Evolutionary conservation across 2,888 invertebrate species (phyloP), one percentile per base, ranked within the genome.

Genomic region (Temnothorax ravouxi): DNA sequence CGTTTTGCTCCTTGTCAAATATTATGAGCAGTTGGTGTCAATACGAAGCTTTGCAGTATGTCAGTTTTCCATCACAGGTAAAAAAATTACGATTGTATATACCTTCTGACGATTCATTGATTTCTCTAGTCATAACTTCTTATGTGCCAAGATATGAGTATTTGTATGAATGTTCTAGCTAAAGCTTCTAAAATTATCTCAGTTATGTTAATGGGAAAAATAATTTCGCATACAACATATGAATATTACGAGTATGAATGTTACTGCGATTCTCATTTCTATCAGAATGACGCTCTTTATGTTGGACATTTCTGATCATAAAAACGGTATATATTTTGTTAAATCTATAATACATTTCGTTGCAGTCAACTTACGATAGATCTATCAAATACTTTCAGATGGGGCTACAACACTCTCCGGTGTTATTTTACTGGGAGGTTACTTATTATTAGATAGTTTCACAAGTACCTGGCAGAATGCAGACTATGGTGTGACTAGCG

Each of bases 21-120:
- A 98, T 99, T 88, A 97, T 99, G 96, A 99, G 99, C 94, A 99
- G 99, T 69, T 99, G 99, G 99, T 99, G 99, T 95, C 99, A 99
- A 95, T 99, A 99, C 94, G 99, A 99, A 95, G 99, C 99, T 34
- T 96, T 99, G 66, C 99, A 99, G 95, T 99, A 98, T 95, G 99
- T 99, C 92, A 99, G 98, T 93, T 99, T 99, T 95, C 99, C 99
- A 2, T 99, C 99, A 69, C 99, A 99, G 96, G 98, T 98, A 89
- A 92, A 85, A 15, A 84, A 52, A 52, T 6, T 71, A 50, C 4
- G 6, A 47, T 21, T 25, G 8, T 38, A 74, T 6, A 61, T 8
- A 15, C 29, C 13, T n/a, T 21, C 11, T 41, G 15, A 56, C 11
- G 1, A 41, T 69, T 64, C 18, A 47, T 5, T 47, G 15, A n/a